Base-by-base conservation (phyloP, 2,888 invertebrate genomes). In the Caenorhabditis drosophilae region DNA sequence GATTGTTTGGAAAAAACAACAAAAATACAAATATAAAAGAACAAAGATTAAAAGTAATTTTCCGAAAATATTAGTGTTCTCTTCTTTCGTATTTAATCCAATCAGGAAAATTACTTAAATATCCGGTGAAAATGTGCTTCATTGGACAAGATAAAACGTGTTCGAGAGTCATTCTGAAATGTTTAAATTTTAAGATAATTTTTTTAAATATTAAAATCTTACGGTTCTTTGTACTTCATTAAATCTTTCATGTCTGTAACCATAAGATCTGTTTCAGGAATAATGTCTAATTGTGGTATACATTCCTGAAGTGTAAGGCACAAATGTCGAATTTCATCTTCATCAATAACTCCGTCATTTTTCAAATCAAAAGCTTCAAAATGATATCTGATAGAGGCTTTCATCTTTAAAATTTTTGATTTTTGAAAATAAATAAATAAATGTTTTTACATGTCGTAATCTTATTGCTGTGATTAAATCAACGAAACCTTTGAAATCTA, bases 401-500 rank as follows among this genome's bases (percentile, higher is more conserved):
- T n/a, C 3, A 60, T 67, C 67, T 67, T n/a, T n/a, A 50, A 26
- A 60, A 58, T 27, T 25, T 2, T 26, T 15, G 2, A 4, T 20
- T 41, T n/a, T n/a, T n/a, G n/a, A n/a, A n/a, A n/a, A n/a, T n/a
- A n/a, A n/a, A n/a, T n/a, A n/a, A n/a, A n/a, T n/a, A n/a, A n/a
- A n/a, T n/a, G n/a, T n/a, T n/a, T n/a, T 18, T 9, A 67, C 67
- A 49, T 60, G 52, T 26, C 57, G 44, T 27, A 61, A 60, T n/a
- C 26, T n/a, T 18, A 67, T 35, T 3, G 67, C 67, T 4, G 50
- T 44, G 11, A 47, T 15, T 27, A 67, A 22, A 38, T 67, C 60
- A 22, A 67, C 57, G 27, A 60, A 67, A n/a, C 56, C 67, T 12
- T 59, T 60, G 47, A 67, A 67, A 34, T 67, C 60, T 23, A 67